Base-by-base conservation (phyloP, 2,797 vertebrate species). In the Strix occidentalis region DNA sequence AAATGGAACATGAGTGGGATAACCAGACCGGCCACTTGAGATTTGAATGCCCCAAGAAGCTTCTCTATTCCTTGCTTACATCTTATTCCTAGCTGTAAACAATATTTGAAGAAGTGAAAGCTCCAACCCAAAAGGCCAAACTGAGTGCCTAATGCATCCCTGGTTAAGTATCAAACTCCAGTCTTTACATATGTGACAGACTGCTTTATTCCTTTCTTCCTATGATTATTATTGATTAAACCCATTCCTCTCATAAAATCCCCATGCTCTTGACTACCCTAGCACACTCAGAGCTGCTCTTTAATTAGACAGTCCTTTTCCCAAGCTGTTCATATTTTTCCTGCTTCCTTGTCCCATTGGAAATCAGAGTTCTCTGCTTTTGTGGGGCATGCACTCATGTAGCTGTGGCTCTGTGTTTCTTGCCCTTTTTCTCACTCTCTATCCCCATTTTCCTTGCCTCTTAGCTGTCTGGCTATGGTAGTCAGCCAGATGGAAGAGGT, bases 341-440 rank as follows among this genome's bases (percentile, higher is more conserved):
- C 46, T 58, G 4, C 16, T 84, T 64, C 35, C 13, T 60, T 39
- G 24, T 74, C 16, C 18, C 35, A 17, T 0, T 16, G 11, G 48
- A 78, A 48, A 71, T 71, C 56, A 71, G 78, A 72, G 8, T 37
- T 83, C 16, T 69, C 17, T 20, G 1, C 6, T 76, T 17, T 82
- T 19, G 19, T 39, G 48, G 16, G 13, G 9, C 46, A 64, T 31
- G 21, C 9, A 45, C 31, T 74, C 24, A 35, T 0, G 1, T 13
- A 74, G 19, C 16, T 74, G 64, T 1, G 1, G 33, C 10, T 56
- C 43, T 19, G 16, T 29, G 21, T 48, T 89, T 71, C 50, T 64
- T 19, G 15, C 12, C n/a, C 46, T 75, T 76, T 2, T 82, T 51
- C 31, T 77, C 0, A 0, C 15, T 17, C 17, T 56, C 50, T 33